phyloP scores from a whole-genome alignment of 2,113 vertebrate genomes.

The Larimichthys crocea region DNA sequence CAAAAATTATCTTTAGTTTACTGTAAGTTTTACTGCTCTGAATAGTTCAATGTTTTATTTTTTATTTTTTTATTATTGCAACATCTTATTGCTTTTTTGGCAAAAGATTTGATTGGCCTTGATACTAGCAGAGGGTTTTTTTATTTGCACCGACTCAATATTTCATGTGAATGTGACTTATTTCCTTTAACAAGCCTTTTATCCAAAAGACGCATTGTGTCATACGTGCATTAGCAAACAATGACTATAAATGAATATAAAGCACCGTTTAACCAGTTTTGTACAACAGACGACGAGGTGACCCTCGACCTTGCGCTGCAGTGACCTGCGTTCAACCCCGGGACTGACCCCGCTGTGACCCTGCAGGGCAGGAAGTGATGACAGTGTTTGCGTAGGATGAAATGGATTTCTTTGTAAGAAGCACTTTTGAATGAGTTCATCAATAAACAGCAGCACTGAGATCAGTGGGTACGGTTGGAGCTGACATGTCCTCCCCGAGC shows the following conservation, averaged over 20 bases:
- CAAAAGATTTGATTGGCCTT: neutral
- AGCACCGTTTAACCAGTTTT: slow-evolving; percentile 33
- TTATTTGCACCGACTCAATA: neutral
- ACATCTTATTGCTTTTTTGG: neutral
- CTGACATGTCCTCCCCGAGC: neutral
- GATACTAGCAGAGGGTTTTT: neutral
- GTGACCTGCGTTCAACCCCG: slow-evolving; percentile 46
- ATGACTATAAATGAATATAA: slow-evolving; percentile 33
- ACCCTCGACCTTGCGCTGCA: slow-evolving; percentile 37
- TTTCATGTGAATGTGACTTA: neutral
- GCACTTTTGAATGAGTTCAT: slow-evolving; percentile 5
- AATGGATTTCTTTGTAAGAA: neutral
- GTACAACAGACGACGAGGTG: slow-evolving; percentile 14
- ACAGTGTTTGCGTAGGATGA: neutral
- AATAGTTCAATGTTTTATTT: neutral
- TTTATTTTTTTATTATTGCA: neutral
- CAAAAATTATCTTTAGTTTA: neutral
- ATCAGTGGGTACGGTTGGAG: neutral
- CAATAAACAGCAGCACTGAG: neutral
- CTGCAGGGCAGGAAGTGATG: slow-evolving; percentile 42
- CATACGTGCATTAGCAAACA: slow-evolving; percentile 22
- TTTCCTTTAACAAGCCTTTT: slow-evolving; percentile 22
- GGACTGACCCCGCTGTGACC: slow-evolving; percentile 29
- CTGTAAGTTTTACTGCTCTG: neutral
- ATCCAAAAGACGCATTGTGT: neutral